Base-by-base conservation (phyloP, 2,888 invertebrate genomes). In the Aleiodes alternator region DNA sequence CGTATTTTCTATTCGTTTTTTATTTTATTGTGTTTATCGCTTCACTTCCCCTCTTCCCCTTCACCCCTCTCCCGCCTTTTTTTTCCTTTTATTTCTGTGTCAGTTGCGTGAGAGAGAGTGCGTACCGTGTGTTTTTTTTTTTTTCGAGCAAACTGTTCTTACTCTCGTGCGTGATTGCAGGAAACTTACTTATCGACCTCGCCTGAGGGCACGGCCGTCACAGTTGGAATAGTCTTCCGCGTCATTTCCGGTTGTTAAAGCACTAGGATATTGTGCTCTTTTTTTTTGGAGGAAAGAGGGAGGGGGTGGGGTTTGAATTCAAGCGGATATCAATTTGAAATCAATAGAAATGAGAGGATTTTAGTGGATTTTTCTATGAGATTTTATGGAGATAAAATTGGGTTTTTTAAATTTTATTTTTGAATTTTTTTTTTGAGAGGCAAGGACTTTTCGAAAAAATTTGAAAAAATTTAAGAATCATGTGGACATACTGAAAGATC, bases 301-400 rank as follows among this genome's bases (percentile, higher is more conserved):
- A 2, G 2, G 23, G 23, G 23, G n/a, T n/a, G 77, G 80, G 74
- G 79, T 76, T 66, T 79, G 80, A 76, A 79, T 38, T 38, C 6
- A 8, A 38, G 38, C 61, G 61, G 61, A 61, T 38, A 61, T 61
- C 38, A 38, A 61, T 61, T 61, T 43, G 43, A 38, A 8, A 38
- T 23, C 23, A 23, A 23, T 23, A 23, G 23, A 23, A 23, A 23
- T 23, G 1, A 23, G 23, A 23, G 23, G 23, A 23, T 34, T 34
- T 34, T 34, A n/a, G 3, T 55, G 1, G 14, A 55, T 3, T 9
- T 3, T 14, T 55, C 0, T 1, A 12, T 55, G 5, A 4, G 34
- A 34, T 23, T 23, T 23, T 23, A 2, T 23, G 23, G 23, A 23
- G 23, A 23, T 23, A 23, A 23, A 23, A 23, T 23, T 23, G 23